phyloP scores from a whole-genome alignment of 2,888 invertebrate genomes.

The Salpingus planirostris region DNA sequence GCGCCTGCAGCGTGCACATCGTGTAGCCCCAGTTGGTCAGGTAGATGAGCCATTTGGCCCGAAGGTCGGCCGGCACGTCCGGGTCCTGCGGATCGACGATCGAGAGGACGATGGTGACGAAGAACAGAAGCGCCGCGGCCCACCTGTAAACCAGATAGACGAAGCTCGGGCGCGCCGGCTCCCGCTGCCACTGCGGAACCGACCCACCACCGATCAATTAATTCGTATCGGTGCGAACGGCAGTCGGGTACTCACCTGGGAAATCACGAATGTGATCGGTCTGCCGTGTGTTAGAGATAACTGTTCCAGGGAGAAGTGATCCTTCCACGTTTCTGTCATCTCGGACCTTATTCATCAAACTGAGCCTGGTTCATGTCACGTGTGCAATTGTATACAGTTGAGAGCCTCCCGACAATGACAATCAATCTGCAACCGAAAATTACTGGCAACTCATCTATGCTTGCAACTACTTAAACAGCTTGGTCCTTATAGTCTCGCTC shows the following conservation, averaged over 20 bases:
- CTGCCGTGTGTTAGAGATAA: constrained; percentile 28
- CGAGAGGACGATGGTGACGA: constrained; percentile 31
- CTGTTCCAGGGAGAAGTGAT: constrained; percentile 26
- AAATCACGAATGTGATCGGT: constrained; percentile 29
- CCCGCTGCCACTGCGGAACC: constrained; percentile 52
- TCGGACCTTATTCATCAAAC: too few relatives aligned
- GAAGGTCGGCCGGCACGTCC: constrained; percentile 40
- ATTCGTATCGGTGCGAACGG: too few relatives aligned
- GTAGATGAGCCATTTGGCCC: constrained; percentile 61
- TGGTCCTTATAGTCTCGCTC: too few relatives aligned
- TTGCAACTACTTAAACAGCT: too few relatives aligned
- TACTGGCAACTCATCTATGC: too few relatives aligned
- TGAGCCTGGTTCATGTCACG: too few relatives aligned
- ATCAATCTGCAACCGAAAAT: too few relatives aligned
- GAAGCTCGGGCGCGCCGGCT: constrained; percentile 38
- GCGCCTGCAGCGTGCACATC: constrained; percentile 50
- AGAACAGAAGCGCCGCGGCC: constrained; percentile 46
- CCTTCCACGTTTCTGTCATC: constrained; percentile 28
- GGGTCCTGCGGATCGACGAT: constrained; percentile 37
- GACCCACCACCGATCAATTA: too few relatives aligned
- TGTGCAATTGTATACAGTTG: too few relatives aligned
- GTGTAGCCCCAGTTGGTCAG: constrained; percentile 66
- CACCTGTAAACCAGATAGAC: constrained; percentile 47
- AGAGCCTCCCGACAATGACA: too few relatives aligned
- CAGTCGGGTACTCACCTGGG: constrained; percentile 28